Conservation (phyloP, 2,113 vertebrate genomes). For the Saimiri boliviensis region DNA sequence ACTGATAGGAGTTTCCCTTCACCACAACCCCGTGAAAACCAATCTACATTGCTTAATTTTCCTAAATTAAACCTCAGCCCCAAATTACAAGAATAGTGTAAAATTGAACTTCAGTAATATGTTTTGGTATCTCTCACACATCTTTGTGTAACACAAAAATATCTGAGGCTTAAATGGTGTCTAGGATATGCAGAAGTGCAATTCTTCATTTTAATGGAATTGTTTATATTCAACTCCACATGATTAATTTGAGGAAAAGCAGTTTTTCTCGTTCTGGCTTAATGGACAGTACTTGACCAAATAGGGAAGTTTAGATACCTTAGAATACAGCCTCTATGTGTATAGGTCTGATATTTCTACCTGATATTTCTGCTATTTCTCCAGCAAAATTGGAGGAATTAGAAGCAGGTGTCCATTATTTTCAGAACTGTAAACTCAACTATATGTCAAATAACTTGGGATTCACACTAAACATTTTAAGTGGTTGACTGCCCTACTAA, state of each 20-base stretch:
- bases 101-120: not conserved
- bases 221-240: not conserved
- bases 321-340: not conserved
- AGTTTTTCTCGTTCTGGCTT: not conserved
- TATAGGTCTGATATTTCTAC: not conserved
- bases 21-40: not conserved
- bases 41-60: not conserved
- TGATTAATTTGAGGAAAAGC: not conserved
- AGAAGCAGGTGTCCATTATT: not conserved
- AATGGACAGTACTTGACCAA: not conserved
- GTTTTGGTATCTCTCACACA: not conserved
- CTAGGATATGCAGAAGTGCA: not conserved
- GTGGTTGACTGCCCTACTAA: not conserved
- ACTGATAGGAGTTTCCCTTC: not conserved
- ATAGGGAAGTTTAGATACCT: not conserved
- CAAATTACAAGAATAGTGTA: not conserved
- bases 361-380: not conserved
- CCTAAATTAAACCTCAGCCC: not conserved
- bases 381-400: not conserved
- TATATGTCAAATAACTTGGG: not conserved
- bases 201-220: not conserved
- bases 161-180: not conserved
- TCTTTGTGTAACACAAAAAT: not conserved
- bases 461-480: not conserved
- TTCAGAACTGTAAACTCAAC: not conserved